Conservation (phyloP, 2,888 invertebrate species). For the Latheticus oryzae region DNA sequence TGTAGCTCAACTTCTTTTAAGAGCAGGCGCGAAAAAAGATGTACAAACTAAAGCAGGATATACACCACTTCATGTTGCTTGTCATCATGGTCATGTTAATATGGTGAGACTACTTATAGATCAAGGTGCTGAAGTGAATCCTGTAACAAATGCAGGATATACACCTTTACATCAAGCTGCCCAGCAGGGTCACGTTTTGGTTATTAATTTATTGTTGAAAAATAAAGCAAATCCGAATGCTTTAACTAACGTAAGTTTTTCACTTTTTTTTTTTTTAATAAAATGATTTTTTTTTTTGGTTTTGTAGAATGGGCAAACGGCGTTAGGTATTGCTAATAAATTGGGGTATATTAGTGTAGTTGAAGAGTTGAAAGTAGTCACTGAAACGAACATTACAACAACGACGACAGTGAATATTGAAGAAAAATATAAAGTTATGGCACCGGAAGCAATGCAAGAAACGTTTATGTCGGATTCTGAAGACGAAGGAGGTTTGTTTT, state of each 20-base stretch:
- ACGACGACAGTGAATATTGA: conserved; percentile 74
- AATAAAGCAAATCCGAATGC: conserved; percentile 96
- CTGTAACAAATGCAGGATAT: conserved; percentile 86
- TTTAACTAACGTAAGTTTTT: conserved; percentile 90
- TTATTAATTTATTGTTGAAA: conserved; percentile 91
- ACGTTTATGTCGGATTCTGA: conserved; percentile 99
- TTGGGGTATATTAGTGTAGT: conserved; percentile 98
- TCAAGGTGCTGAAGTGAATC: conserved; percentile 89
- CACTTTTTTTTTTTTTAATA: background rate
- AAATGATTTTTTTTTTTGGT: conserved; percentile 12
- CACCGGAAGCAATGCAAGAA: conserved; percentile 99
- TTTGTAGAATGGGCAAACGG: conserved; percentile 93
- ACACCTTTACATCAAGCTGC: conserved; percentile 99
- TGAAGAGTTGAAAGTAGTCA: conserved; percentile 93
- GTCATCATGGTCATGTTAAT: conserved; percentile 97
- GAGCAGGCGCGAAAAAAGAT: conserved; percentile 87
- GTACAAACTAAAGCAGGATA: conserved; percentile 90
- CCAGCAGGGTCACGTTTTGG: conserved; percentile 97
- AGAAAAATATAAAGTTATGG: conserved; percentile 96
- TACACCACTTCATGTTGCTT: conserved; percentile 97
- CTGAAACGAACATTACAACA: conserved; percentile 76
- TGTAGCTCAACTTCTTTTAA: conserved; percentile 91
- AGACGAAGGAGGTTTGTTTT: conserved; percentile 91
- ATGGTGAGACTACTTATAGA: conserved; percentile 95
- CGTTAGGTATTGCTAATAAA: conserved; percentile 94